These are phyloP conservation scores for Mormyrus lacerda DNA, from an alignment of 2,113 vertebrate species.

Conservation along the genomic window DNA sequence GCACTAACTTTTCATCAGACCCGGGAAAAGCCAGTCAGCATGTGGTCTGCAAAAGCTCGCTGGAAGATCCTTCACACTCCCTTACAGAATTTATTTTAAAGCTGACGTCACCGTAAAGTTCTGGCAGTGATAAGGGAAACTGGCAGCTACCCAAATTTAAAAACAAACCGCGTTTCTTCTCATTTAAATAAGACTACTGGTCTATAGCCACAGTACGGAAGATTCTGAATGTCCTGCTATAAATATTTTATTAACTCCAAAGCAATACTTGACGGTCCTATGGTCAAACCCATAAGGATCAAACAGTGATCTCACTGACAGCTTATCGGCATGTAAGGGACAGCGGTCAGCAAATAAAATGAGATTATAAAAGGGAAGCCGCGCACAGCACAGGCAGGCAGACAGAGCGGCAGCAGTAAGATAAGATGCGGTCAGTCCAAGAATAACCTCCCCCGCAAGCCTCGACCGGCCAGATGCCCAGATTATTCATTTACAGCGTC, in stretches of 20 bases:
- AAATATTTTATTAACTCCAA: not conserved
- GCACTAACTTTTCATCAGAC: not conserved
- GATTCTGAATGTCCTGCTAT: not conserved
- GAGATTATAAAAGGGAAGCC: not conserved
- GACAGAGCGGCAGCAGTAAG: not conserved
- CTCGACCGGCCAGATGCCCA: not conserved
- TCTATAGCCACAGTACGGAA: not conserved
- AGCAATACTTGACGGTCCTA: not conserved
- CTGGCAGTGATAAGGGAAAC: not conserved
- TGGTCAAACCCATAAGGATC: not conserved
- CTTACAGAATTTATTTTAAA: not conserved
- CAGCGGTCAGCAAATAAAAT: not conserved
- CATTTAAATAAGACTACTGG: not conserved
- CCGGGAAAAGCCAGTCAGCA: not conserved
- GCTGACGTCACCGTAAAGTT: not conserved
- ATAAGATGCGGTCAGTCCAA: not conserved
- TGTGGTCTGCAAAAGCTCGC: not conserved
- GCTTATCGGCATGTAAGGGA: not conserved
- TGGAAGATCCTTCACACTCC: not conserved
- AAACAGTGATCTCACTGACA: not conserved
- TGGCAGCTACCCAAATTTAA: not conserved
- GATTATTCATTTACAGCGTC: not conserved
- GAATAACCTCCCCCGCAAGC: not conserved
- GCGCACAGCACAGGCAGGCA: not conserved
- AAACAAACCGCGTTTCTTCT: not conserved